Conservation (phyloP, 2,797 vertebrate genomes). For the Hipposideros larvatus region DNA sequence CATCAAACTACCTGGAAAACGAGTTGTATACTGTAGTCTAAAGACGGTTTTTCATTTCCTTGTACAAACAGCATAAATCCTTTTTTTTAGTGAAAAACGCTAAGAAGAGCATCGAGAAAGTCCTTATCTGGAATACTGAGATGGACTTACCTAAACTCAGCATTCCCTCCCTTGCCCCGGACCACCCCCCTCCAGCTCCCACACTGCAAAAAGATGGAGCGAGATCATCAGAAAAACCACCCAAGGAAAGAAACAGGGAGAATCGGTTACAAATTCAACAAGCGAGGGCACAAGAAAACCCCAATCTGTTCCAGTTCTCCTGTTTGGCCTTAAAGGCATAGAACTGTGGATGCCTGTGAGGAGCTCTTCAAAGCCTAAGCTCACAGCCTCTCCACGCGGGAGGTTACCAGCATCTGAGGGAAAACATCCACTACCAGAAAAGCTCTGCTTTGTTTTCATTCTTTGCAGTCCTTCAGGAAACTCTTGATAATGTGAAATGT, state of each 20-base stretch:
- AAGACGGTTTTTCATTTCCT: conserved; percentile 22
- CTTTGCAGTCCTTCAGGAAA: conserved; percentile 87
- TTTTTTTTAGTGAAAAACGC: background rate
- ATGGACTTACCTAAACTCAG: background rate
- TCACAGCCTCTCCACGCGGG: conserved; percentile 71
- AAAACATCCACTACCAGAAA: conserved; percentile 79
- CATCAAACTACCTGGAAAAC: background rate
- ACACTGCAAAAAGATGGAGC: conserved; percentile 6
- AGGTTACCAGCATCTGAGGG: conserved; percentile 79
- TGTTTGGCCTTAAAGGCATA: conserved; percentile 75
- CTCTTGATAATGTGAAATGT: conserved; percentile 88
- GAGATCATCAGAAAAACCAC: conserved; percentile 71
- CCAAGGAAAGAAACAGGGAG: conserved; percentile 62
- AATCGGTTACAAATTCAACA: conserved; percentile 63
- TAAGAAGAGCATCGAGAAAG: background rate
- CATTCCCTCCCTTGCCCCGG: background rate
- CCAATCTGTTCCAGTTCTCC: conserved; percentile 67
- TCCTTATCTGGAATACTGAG: background rate
- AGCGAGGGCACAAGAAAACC: conserved; percentile 61
- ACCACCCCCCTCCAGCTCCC: background rate
- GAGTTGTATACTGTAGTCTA: background rate
- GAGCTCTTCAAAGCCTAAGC: conserved; percentile 70
- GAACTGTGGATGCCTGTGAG: conserved; percentile 62
- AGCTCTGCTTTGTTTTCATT: conserved; percentile 85
- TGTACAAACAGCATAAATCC: background rate